Conservation (phyloP, 2,888 invertebrate species). For the Syritta pipiens region DNA sequence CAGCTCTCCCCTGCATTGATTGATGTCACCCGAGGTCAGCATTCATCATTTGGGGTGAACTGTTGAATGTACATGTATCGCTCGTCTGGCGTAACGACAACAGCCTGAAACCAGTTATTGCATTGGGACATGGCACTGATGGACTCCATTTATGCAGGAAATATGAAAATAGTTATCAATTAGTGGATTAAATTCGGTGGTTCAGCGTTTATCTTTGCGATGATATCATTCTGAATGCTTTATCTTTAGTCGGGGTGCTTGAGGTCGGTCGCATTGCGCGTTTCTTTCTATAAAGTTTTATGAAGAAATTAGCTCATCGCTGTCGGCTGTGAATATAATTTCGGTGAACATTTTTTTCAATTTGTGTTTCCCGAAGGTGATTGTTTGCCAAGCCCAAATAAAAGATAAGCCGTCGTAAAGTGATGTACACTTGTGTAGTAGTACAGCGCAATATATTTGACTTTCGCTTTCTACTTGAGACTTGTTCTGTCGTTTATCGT, state of each 20-base stretch:
- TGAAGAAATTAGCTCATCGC: too few species aligned
- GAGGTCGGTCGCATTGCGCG: too few species aligned
- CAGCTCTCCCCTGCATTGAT: conserved; percentile 28
- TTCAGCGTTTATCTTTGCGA: conserved; percentile 32
- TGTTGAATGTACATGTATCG: conserved; percentile 55
- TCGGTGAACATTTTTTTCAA: too few species aligned
- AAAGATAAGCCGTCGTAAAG: conserved; percentile 7
- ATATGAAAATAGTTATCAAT: conserved; percentile 21
- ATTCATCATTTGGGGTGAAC: conserved; percentile 34
- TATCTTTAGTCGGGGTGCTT: not conserved
- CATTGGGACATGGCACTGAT: not conserved
- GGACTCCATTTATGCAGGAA: conserved; percentile 5
- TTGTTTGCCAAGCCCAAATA: not conserved
- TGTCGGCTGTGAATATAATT: too few species aligned
- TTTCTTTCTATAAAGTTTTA: too few species aligned
- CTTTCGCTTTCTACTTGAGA: too few species aligned
- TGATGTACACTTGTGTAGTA: too few species aligned
- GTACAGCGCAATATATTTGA: too few species aligned
- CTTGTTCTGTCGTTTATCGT: too few species aligned
- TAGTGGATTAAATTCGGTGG: not conserved
- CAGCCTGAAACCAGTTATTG: conserved; percentile 39
- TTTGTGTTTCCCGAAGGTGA: not conserved
- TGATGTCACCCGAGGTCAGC: conserved; percentile 58
- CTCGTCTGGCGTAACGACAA: conserved; percentile 17
- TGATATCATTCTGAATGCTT: conserved; percentile 36